Conservation (phyloP, 1,140 invertebrate species). For the Ectropis grisescens region DNA sequence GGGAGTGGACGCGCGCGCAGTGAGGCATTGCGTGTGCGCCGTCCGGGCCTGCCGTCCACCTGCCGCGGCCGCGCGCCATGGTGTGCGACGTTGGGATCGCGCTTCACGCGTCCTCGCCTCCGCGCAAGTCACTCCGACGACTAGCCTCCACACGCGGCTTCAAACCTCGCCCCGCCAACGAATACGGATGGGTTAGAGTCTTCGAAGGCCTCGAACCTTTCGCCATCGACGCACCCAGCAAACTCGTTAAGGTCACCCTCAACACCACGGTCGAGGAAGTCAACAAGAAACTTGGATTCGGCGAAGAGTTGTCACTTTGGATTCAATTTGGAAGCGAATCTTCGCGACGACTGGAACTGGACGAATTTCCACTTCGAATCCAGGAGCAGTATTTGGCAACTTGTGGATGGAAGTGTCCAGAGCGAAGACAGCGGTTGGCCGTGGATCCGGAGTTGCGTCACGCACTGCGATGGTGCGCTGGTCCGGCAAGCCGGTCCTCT, state of each 20-base stretch:
- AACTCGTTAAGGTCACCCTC: constrained; percentile 72
- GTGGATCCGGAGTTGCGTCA: constrained; percentile 76
- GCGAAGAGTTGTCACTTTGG: constrained; percentile 73
- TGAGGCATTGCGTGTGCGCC: constrained; percentile 18
- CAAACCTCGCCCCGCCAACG: constrained; percentile 26
- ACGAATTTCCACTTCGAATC: constrained; percentile 72
- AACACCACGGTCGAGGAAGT: constrained; percentile 73
- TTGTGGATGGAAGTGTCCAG: constrained; percentile 72
- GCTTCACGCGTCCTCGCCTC: constrained; percentile 46
- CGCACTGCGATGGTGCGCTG: constrained; percentile 73
- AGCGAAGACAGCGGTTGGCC: constrained; percentile 72
- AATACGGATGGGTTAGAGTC: constrained; percentile 72
- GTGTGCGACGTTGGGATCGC: constrained; percentile 44
- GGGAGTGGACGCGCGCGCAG: constrained; percentile 46
- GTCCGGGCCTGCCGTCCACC: constrained; percentile 44
- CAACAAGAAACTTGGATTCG: constrained; percentile 72
- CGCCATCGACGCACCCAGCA: constrained; percentile 52
- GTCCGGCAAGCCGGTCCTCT: constrained; percentile 60
- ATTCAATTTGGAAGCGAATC: constrained; percentile 74
- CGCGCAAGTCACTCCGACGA: constrained; percentile 60
- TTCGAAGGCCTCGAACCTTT: constrained; percentile 72
- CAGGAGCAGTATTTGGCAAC: constrained; percentile 75
- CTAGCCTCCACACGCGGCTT: constrained; percentile 72
- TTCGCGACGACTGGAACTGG: constrained; percentile 67
- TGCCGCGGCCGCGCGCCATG: constrained; percentile 37